Conservation (phyloP, 2,888 invertebrate species). For the Hirtodrosophila alboralis region DNA sequence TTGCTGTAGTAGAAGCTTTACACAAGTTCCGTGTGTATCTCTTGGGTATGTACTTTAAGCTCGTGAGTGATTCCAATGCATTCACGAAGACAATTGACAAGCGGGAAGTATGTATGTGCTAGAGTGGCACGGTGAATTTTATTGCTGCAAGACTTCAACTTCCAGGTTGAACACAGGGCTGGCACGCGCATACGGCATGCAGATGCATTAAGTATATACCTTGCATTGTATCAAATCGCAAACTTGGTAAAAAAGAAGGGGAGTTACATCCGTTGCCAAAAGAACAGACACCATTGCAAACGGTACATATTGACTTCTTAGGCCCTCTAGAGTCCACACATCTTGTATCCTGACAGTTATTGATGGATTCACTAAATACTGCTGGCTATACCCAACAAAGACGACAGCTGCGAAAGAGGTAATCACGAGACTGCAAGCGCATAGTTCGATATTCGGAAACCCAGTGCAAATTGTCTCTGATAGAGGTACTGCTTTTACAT, state of each 20-base stretch:
- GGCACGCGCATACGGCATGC: no score
- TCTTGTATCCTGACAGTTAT: constrained; percentile 73
- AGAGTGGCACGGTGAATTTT: constrained; percentile 9
- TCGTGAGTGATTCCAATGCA: background rate
- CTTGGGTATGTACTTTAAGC: background rate
- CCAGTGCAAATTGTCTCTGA: constrained; percentile 75
- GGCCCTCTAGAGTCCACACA: constrained; percentile 74
- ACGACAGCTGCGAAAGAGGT: constrained; percentile 7
- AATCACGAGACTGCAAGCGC: background rate
- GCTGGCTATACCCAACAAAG: constrained; percentile 2
- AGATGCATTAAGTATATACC: constrained; percentile 36
- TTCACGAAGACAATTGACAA: no score
- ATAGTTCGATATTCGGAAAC: background rate
- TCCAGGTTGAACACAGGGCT: no score
- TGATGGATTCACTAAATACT: constrained; percentile 76
- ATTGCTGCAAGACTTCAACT: constrained; percentile 13
- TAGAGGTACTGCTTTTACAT: constrained; percentile 70
- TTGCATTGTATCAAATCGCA: constrained; percentile 38
- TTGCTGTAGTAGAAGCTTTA: no score
- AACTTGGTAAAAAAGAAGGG: constrained; percentile 46
- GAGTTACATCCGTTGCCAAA: constrained; percentile 40
- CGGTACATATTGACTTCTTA: constrained; percentile 75
- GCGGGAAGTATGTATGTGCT: background rate
- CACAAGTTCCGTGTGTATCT: background rate
- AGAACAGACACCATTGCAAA: constrained; percentile 43